These are phyloP conservation scores for Onychostruthus taczanowskii DNA, from an alignment of 2,113 vertebrate species.

Conservation along the genomic window DNA sequence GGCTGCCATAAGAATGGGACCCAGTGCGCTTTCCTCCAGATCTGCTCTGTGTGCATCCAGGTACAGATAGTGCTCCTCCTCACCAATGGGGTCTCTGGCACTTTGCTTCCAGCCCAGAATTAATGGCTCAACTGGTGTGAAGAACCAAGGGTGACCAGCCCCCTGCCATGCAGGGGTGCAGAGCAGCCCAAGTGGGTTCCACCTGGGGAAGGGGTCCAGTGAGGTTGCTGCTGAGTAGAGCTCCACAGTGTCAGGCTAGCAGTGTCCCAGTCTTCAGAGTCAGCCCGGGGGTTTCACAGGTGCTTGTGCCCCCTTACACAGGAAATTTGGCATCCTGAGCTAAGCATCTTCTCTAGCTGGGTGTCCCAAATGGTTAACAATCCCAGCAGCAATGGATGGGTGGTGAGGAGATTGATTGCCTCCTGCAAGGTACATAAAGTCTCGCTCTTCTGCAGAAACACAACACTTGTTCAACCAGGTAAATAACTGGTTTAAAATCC, in stretches of 20 bases:
- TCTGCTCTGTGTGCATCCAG: fast-evolving
- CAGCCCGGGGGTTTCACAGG: neutral
- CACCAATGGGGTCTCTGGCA: fast-evolving
- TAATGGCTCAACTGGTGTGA: neutral
- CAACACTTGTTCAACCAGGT: neutral
- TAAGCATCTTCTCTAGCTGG: neutral
- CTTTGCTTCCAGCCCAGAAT: neutral
- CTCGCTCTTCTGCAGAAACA: neutral
- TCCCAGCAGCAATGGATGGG: neutral
- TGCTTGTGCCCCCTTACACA: neutral
- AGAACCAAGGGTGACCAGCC: neutral
- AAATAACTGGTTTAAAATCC: slow-evolving; percentile 29
- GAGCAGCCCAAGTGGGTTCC: neutral
- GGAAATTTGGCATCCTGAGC: neutral
- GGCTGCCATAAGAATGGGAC: neutral
- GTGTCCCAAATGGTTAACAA: neutral
- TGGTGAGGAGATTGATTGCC: neutral
- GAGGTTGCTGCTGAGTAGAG: neutral
- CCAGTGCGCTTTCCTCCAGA: too few relatives aligned
- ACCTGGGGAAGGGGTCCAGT: neutral
- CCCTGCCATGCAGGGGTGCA: neutral
- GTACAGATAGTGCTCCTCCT: fast-evolving
- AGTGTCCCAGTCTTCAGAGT: neutral
- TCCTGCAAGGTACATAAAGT: neutral
- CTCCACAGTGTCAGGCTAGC: neutral